These are phyloP conservation scores for Denticeps clupeoides DNA, from an alignment of 2,797 vertebrate species.

Conservation along the genomic window DNA sequence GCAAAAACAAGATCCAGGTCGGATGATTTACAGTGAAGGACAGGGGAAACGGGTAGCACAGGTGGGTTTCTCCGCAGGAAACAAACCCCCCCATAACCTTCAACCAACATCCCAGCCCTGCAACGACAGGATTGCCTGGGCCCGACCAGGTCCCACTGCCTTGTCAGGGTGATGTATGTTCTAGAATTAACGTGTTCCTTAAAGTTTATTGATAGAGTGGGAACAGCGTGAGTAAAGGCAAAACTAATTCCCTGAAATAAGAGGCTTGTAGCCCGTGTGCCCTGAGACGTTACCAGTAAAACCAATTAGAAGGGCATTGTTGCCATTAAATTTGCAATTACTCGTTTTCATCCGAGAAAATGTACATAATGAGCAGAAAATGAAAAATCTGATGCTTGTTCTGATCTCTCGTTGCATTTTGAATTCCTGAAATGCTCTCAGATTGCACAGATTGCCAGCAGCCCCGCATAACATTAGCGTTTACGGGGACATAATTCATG, in stretches of 20 bases:
- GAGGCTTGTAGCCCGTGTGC: neutral
- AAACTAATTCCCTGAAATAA: neutral
- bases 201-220: slow-evolving; percentile 19
- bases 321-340: too few species aligned
- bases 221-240: neutral
- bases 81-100: slow-evolving; percentile 29
- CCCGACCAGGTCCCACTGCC: slow-evolving; percentile 22
- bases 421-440: slow-evolving; percentile 1
- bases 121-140: slow-evolving; percentile 22
- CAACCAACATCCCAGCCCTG: slow-evolving; percentile 16
- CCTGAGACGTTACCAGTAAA: neutral
- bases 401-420: neutral
- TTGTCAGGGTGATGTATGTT: slow-evolving; percentile 33
- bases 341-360: neutral
- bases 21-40: slow-evolving; percentile 7
- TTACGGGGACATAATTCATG: neutral
- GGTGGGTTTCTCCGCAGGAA: slow-evolving; percentile 28
- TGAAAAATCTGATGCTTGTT: neutral
- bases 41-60: slow-evolving; percentile 18
- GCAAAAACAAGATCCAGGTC: slow-evolving; percentile 19
- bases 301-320: neutral
- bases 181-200: slow-evolving; percentile 17
- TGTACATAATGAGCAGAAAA: neutral
- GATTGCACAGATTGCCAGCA: neutral
- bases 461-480: neutral